Conservation (phyloP, 2,113 vertebrate genomes). For the Sialia sialis region DNA sequence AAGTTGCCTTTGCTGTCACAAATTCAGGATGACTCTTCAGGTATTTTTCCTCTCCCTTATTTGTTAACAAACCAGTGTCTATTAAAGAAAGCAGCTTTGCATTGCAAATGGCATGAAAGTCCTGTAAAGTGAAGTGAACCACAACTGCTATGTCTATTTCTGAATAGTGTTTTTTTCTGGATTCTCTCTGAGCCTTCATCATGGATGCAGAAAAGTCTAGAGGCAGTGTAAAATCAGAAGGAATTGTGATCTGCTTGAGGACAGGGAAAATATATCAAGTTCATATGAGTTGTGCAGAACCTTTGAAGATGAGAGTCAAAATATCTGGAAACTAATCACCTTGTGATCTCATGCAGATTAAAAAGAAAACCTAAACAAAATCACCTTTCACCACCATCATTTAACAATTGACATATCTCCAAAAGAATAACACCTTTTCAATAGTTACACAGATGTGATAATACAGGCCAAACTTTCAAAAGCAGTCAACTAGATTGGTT, state of each 20-base stretch:
- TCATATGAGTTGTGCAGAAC: not conserved
- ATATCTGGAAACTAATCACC: not conserved
- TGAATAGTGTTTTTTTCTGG: not conserved
- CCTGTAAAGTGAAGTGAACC: not conserved
- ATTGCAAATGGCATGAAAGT: not conserved
- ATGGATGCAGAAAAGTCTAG: not conserved
- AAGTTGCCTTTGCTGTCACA: not conserved
- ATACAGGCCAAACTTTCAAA: not conserved
- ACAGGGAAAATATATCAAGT: not conserved
- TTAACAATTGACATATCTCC: not conserved
- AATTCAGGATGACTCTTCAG: not conserved
- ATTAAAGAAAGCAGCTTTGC: not conserved
- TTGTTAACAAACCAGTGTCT: not conserved
- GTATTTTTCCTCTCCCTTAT: not conserved
- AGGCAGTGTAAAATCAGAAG: not conserved
- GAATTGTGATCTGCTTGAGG: not conserved
- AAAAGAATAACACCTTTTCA: not conserved
- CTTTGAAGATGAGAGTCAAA: not conserved
- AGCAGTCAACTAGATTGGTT: not conserved
- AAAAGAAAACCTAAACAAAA: not conserved
- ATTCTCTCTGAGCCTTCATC: not conserved
- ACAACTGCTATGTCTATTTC: not conserved
- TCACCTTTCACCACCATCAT: not conserved
- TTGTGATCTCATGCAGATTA: not conserved
- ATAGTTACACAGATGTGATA: not conserved